These are phyloP conservation scores for Ciona savignyi DNA, from an alignment of 23 tunicate genomes.

Conservation along the genomic window DNA sequence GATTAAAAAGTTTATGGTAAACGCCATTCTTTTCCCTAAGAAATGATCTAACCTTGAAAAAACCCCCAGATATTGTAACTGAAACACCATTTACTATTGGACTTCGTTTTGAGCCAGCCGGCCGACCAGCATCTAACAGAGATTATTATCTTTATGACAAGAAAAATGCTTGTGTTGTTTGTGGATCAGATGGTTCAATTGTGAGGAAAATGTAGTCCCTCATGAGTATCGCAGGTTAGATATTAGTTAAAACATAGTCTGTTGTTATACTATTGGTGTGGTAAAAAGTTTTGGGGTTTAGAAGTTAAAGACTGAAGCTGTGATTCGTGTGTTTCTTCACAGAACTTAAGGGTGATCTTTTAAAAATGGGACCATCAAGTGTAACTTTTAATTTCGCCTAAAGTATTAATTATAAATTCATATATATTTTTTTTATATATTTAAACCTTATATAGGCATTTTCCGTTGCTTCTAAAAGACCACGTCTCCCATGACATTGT, in stretches of 20 bases:
- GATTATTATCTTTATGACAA: constrained; percentile 79
- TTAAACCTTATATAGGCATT: constrained; percentile 52
- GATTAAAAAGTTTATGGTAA: constrained; percentile 1
- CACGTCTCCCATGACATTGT: constrained; percentile 89
- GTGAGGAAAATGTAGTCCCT: constrained; percentile 88
- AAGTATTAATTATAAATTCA: too few species aligned
- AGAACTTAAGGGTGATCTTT: too few species aligned
- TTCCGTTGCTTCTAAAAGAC: constrained; percentile 70
- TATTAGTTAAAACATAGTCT: too few species aligned
- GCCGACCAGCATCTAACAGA: constrained; percentile 44
- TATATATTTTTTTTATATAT: too few species aligned
- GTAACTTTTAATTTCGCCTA: too few species aligned
- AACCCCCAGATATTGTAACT: constrained; percentile 30
- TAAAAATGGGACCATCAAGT: too few species aligned
- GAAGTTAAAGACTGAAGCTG: too few species aligned
- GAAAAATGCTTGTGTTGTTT: constrained; percentile 90
- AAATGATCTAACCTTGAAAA: too few species aligned
- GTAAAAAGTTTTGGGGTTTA: too few species aligned
- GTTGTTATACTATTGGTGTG: too few species aligned
- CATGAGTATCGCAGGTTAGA: constrained; percentile 90
- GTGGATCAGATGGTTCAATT: constrained; percentile 43
- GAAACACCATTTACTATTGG: constrained; percentile 66
- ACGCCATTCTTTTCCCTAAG: too few species aligned
- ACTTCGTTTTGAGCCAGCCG: constrained; percentile 80
- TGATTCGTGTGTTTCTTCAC: too few species aligned